Base-by-base conservation (phyloP, 2,113 vertebrate genomes). In the Mellivora capensis region DNA sequence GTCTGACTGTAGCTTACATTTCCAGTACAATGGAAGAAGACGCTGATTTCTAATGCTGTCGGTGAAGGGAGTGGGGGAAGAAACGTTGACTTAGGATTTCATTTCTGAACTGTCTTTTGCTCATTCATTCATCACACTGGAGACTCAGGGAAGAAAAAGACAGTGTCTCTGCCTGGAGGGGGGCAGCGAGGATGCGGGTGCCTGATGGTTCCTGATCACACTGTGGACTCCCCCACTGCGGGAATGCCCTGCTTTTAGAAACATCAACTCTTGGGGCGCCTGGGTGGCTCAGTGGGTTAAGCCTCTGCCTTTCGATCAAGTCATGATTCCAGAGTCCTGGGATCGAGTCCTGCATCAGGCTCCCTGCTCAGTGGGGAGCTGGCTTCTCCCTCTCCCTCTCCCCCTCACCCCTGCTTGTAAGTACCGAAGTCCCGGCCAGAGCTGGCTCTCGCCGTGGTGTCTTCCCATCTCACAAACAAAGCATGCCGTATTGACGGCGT, bases 201-300 rank as follows among this genome's bases (percentile, higher is more conserved):
- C 11, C 74, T 7, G 5, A 21, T 1, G 14, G 83, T 18, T 42
- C 6, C 1, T 11, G 1, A 0, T 3, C 7, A 25, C 3, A 18
- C 0, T 0, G 0, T 9, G 9, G 52, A 37, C 39, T 64, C 47
- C 44, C 67, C n/a, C 10, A 6, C 18, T 3, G 2, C 29, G 10
- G 39, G 5, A 9, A 20, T 3, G 5, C 14, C 25, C 9, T 4
- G 29, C 31, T 31, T 67, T n/a, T n/a, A 39, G 23, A 29, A 54
- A 37, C 0, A 6, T 0, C 1, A 20, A 37, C 20, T 29, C 44
- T 42, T 77, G 67, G 39, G 23, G 39, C 2, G 0, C 21, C 71
- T 42, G 23, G 23, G 12, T 25, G 71, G 71, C 71, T 14, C 21
- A 74, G 71, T 7, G 0, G 37, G 71, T 74, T 27, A 27, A 27